Evolutionary conservation across 2,797 vertebrate species (phyloP), one percentile per base, ranked within the genome.

Genomic region (Carapus acus): DNA sequence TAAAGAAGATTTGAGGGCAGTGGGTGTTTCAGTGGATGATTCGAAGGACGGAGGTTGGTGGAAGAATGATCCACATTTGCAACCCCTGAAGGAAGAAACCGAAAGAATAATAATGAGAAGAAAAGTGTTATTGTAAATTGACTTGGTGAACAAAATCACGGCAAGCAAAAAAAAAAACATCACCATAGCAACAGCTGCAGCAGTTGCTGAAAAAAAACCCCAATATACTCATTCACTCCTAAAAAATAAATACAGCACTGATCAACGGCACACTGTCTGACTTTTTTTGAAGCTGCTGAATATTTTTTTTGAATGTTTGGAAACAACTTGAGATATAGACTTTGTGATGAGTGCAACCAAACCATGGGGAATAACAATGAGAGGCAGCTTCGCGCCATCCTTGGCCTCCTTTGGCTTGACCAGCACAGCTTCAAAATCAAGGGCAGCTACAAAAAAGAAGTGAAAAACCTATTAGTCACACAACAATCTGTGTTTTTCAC

Each of bases 281-380:
- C 8, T 38, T 41, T 8, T 2, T n/a, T n/a, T n/a, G n/a, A n/a
- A n/a, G n/a, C n/a, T n/a, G n/a, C n/a, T n/a, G n/a, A n/a, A n/a
- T n/a, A n/a, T n/a, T n/a, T n/a, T n/a, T n/a, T n/a, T n/a, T n/a
- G 1, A 31, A 52, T 21, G 7, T 21, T 0, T 50, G 36, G 11
- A 8, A 22, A 40, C 14, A 2, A 19, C n/a, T n/a, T 18, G 4
- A 53, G 4, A 62, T 50, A 3, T 4, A 42, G 6, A 27, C 14
- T 3, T 7, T 9, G 31, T 33, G 31, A 39, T 41, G 7, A 53
- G 7, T 56, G 15, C 7, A 58, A 86, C 90, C 44, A 74, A n/a
- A 98, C 96, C 96, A 22, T 99, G 96, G 45, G 94, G 93, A 70
- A 70, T 85, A 62, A 96, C 92, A 0, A 99, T 77, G 54, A 99